A percentile compares a stretch with the other conserved stretches of the same genome.
phyloP scores from a whole-genome alignment of 1,140 invertebrate species.

The Eulimnadia texana region DNA sequence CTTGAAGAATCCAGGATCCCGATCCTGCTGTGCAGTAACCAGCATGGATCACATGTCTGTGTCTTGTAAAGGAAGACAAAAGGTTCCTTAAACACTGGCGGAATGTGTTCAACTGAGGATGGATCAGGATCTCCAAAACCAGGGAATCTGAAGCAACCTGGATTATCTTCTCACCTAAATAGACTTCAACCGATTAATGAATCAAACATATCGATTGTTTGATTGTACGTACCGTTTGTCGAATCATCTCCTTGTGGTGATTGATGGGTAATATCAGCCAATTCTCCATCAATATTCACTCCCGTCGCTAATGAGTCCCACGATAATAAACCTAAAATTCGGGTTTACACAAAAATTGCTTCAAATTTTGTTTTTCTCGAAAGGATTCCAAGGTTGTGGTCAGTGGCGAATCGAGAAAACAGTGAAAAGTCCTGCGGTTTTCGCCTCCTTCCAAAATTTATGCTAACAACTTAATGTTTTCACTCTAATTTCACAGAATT shows the following conservation, averaged over 20 bases:
- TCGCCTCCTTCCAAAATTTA: too few relatives aligned
- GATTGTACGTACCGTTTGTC: constrained; percentile 64
- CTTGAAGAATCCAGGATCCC: constrained; percentile 91
- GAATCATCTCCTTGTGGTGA: constrained; percentile 81
- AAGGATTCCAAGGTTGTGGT: too few relatives aligned
- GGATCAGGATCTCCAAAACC: constrained; percentile 83
- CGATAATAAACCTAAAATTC: constrained; percentile 71
- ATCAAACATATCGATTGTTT: not conserved
- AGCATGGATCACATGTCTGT: constrained; percentile 87
- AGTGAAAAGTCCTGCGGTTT: too few relatives aligned
- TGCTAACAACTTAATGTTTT: too few relatives aligned
- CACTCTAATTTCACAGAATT: too few relatives aligned
- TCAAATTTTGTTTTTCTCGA: too few relatives aligned
- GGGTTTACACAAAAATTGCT: too few relatives aligned
- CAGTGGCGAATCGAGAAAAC: too few relatives aligned
- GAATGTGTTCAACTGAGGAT: constrained; percentile 86
- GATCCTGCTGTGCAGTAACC: constrained; percentile 85
- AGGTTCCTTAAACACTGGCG: constrained; percentile 85
- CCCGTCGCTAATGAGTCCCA: constrained; percentile 80
- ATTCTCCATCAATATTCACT: constrained; percentile 82
- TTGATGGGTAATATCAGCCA: constrained; percentile 66
- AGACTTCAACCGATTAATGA: constrained; percentile 15
- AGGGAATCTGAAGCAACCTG: constrained; percentile 87
- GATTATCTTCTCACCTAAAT: constrained; percentile 78
- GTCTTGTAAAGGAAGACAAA: constrained; percentile 76